These are phyloP conservation scores for Anodontia alba DNA, from an alignment of 2,888 invertebrate genomes.

Conservation along the genomic window DNA sequence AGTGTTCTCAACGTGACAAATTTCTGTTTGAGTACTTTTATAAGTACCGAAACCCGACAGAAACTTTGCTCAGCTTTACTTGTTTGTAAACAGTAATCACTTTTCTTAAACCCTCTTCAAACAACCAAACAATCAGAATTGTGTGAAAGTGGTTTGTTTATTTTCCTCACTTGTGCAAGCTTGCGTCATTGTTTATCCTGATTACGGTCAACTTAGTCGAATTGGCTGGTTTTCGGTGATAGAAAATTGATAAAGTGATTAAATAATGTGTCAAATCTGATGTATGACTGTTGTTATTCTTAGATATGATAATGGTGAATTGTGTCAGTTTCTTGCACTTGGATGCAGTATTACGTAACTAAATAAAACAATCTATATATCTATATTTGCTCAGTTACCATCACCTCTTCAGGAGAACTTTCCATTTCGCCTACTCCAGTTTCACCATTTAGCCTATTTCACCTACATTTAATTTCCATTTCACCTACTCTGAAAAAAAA, in stretches of 20 bases:
- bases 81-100: background rate
- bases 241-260: slow-evolving; percentile 9
- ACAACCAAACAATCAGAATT: background rate
- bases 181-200: background rate
- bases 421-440: too few species aligned
- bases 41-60: background rate
- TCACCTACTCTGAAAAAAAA: too few species aligned
- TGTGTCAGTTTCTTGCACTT: too few species aligned
- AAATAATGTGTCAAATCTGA: background rate
- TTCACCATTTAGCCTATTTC: too few species aligned
- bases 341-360: too few species aligned
- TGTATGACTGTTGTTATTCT: too few species aligned
- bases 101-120: background rate
- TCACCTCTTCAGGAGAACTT: too few species aligned
- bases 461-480: too few species aligned
- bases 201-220: background rate
- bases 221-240: background rate
- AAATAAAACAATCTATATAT: too few species aligned
- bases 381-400: too few species aligned
- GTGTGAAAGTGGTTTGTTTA: slow-evolving; percentile 3
- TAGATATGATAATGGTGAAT: too few species aligned
- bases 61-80: background rate
- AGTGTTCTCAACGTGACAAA: background rate
- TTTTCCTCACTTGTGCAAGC: background rate
- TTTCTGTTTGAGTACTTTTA: background rate